phyloP scores from a whole-genome alignment of 2,113 vertebrate species.

The Xyliphius kryptos region DNA sequence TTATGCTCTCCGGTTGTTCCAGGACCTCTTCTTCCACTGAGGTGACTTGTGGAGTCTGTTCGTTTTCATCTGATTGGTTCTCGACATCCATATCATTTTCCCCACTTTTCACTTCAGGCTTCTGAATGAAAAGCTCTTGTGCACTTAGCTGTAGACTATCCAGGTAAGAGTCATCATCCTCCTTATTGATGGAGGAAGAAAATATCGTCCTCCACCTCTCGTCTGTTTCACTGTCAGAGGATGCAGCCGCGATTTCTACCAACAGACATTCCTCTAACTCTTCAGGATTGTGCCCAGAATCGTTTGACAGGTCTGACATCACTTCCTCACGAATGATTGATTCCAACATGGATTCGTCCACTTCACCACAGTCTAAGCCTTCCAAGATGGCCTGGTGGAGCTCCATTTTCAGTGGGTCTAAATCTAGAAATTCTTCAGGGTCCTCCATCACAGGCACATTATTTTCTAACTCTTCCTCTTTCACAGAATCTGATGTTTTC shows the following conservation, averaged over 20 bases:
- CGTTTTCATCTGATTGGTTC: slow-evolving; percentile 41
- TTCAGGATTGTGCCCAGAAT: slow-evolving; percentile 57
- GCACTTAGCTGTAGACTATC: slow-evolving; percentile 65
- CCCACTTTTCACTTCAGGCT: slow-evolving; percentile 48
- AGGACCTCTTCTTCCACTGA: slow-evolving; percentile 51
- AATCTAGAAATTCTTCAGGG: slow-evolving; percentile 37
- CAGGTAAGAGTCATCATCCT: slow-evolving; percentile 69
- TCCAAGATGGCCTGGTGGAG: slow-evolving; percentile 40
- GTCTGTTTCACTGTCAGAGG: slow-evolving; percentile 61
- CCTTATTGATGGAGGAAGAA: slow-evolving; percentile 71
- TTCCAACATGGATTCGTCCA: slow-evolving; percentile 52
- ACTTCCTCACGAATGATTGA: slow-evolving; percentile 57
- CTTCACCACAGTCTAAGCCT: slow-evolving; percentile 20
- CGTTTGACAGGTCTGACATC: slow-evolving; percentile 60
- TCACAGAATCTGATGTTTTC: slow-evolving; percentile 46
- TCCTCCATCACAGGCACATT: slow-evolving; percentile 33
- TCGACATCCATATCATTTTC: slow-evolving; percentile 21
- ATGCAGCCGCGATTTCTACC: slow-evolving; percentile 59
- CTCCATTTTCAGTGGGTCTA: slow-evolving; percentile 29
- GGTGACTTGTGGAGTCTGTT: slow-evolving; percentile 38
- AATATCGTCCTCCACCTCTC: slow-evolving; percentile 71
- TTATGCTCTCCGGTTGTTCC: slow-evolving; percentile 52
- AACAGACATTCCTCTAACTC: slow-evolving; percentile 57
- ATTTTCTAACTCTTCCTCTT: slow-evolving; percentile 40
- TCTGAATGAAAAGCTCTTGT: slow-evolving; percentile 68